Evolutionary conservation across 1,140 invertebrate genomes (phyloP).

Genomic region (Drosophila kanapiae): DNA sequence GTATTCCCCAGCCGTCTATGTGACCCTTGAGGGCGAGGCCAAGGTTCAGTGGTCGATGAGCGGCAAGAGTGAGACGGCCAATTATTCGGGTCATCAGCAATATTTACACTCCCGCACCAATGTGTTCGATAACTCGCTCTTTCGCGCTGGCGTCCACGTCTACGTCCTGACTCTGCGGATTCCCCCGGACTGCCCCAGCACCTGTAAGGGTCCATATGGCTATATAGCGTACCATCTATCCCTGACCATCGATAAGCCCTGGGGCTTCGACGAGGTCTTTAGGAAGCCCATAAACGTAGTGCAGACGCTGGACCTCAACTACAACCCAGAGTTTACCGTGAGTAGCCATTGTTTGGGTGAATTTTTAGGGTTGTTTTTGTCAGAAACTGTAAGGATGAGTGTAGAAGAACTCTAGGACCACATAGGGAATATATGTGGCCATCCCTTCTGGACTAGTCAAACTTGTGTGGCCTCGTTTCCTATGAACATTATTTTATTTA

Average conservation of each 20-base stretch:
- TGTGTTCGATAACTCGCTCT: conserved; percentile 84
- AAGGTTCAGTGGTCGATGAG: conserved; percentile 84
- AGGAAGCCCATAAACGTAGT: conserved; percentile 91
- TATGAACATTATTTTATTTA: background rate
- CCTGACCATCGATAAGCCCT: conserved; percentile 89
- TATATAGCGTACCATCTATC: conserved; percentile 90
- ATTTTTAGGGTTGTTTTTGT: conserved; percentile 1
- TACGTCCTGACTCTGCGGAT: conserved; percentile 86
- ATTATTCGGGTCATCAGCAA: conserved; percentile 80
- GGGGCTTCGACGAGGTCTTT: conserved; percentile 91
- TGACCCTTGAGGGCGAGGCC: conserved; percentile 80
- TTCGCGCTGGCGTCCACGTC: conserved; percentile 87
- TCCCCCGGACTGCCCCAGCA: conserved; percentile 88
- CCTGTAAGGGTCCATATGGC: conserved; percentile 90
- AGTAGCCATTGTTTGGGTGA: conserved; percentile 23
- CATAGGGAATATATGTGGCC: background rate
- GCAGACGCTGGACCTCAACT: conserved; percentile 90
- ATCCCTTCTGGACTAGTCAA: background rate
- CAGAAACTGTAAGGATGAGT: background rate
- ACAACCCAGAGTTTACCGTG: conserved; percentile 84
- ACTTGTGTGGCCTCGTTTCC: no score
- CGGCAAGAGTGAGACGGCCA: conserved; percentile 80
- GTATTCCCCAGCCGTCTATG: conserved; percentile 68
- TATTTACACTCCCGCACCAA: conserved; percentile 81
- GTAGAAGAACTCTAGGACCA: no score